These are phyloP conservation scores for Oscheius myriophilus DNA, from an alignment of 2,888 invertebrate species.

Conservation along the genomic window DNA sequence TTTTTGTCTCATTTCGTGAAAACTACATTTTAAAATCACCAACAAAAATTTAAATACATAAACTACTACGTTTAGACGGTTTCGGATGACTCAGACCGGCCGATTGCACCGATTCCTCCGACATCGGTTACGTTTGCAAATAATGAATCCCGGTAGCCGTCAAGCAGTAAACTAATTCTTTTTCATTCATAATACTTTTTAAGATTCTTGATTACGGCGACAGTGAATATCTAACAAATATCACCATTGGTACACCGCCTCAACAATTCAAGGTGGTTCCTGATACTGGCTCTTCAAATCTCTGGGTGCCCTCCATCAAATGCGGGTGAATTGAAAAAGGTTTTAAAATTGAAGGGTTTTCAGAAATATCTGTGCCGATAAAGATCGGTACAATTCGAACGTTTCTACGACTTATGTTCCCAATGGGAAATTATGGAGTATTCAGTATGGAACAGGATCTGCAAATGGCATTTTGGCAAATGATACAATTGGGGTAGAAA, in stretches of 20 bases:
- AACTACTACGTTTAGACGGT: too few species aligned
- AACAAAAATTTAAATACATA: too few species aligned
- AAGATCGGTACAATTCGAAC: slow-evolving; percentile 86
- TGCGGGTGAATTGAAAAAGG: slow-evolving; percentile 18
- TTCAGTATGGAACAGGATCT: slow-evolving; percentile 89
- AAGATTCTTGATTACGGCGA: slow-evolving; percentile 29
- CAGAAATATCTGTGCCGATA: slow-evolving; percentile 18
- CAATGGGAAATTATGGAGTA: slow-evolving; percentile 89
- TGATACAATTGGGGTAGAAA: slow-evolving; percentile 82
- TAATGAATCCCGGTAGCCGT: too few species aligned
- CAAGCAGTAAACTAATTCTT: too few species aligned
- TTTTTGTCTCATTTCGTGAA: too few species aligned
- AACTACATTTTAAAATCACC: too few species aligned
- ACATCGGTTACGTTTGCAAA: too few species aligned
- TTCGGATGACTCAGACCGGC: too few species aligned
- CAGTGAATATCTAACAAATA: slow-evolving; percentile 47
- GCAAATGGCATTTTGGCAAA: slow-evolving; percentile 91
- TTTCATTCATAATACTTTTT: neutral
- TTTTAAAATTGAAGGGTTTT: neutral
- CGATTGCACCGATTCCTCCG: too few species aligned
- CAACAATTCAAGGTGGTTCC: slow-evolving; percentile 46
- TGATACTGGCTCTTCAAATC: slow-evolving; percentile 44
- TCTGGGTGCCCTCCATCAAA: slow-evolving; percentile 39
- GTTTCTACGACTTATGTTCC: slow-evolving; percentile 83
- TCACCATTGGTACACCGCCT: slow-evolving; percentile 43